Evolutionary conservation across 1,140 invertebrate genomes (phyloP), one percentile per base, ranked within the genome.

Genomic region (Micrasema longulum): DNA sequence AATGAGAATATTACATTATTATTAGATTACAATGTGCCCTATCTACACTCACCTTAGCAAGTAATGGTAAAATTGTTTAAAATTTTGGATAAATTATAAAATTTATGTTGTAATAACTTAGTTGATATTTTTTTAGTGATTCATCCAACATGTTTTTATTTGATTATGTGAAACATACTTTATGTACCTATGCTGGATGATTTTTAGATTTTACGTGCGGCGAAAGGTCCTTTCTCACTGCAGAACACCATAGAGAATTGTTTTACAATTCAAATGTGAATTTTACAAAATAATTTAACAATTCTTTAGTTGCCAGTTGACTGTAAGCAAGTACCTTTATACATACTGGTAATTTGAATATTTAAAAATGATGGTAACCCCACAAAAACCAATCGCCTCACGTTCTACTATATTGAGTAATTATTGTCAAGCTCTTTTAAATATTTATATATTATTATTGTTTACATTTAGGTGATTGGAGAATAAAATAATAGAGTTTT

Each of bases 21-120:
- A 71, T 69, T 76, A 75, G 74, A 66, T 62, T 71, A 76, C 71
- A 73, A 76, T 76, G 74, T 76, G 74, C 74, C 74, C 74, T 76
- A 76, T 76, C 71, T 76, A 76, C 74, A 76, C 71, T 68, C 71
- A 76, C 71, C 68, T 35, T 75, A 75, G 74, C 57, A 48, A 69
- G 41, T 75, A 60, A 62, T 41, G 45, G 66, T 69, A 55, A 53
- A 60, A 50, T 69, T 53, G 22, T 35, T 50, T 41, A 41, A 26
- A 57, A 12, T 69, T 41, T 53, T 68, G 64, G 35, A 55, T 53
- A 41, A 43, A 20, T 23, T 55, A 6, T 35, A 35, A 35, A 7
- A 41, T 53, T 67, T 67, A 67, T 68, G 38, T 67, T 26, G 47
- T 68, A 52, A 64, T 64, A 64, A 64, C 43, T 9, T 64, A 64